Conservation (phyloP, 2,797 vertebrate genomes). For the Xerus rutilus region DNA sequence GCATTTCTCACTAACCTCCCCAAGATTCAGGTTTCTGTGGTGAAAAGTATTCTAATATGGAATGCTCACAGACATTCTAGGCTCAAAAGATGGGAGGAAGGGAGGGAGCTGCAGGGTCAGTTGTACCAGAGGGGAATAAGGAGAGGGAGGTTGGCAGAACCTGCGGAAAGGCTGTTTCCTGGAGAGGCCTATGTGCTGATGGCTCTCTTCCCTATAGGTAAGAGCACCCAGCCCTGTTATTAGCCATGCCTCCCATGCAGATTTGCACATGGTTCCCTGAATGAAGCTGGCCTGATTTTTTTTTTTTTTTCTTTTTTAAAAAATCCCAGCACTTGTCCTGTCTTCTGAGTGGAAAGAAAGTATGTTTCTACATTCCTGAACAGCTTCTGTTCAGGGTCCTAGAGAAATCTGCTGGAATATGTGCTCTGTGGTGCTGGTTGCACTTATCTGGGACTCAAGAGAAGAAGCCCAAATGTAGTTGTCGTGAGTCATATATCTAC, state of each 20-base stretch:
- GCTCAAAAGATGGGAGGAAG: background rate
- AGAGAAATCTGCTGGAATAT: background rate
- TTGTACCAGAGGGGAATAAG: background rate
- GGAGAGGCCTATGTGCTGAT: background rate
- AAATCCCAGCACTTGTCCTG: slow-evolving; percentile 10
- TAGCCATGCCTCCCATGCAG: background rate
- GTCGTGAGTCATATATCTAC: background rate
- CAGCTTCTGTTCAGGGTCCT: background rate
- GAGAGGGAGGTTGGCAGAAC: background rate
- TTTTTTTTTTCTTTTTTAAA: background rate
- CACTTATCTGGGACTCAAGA: background rate
- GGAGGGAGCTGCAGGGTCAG: background rate
- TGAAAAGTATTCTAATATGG: background rate
- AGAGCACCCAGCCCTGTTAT: background rate
- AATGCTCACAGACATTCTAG: background rate
- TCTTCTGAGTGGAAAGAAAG: background rate
- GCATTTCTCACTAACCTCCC: background rate
- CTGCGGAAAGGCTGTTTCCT: background rate
- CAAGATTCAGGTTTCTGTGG: background rate
- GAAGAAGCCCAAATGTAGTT: background rate
- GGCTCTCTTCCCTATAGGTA: background rate
- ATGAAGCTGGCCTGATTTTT: background rate
- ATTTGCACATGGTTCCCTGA: background rate
- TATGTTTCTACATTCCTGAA: background rate
- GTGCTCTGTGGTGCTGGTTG: background rate